phyloP scores from a whole-genome alignment of 2,797 vertebrate species.

The Valencia hispanica region DNA sequence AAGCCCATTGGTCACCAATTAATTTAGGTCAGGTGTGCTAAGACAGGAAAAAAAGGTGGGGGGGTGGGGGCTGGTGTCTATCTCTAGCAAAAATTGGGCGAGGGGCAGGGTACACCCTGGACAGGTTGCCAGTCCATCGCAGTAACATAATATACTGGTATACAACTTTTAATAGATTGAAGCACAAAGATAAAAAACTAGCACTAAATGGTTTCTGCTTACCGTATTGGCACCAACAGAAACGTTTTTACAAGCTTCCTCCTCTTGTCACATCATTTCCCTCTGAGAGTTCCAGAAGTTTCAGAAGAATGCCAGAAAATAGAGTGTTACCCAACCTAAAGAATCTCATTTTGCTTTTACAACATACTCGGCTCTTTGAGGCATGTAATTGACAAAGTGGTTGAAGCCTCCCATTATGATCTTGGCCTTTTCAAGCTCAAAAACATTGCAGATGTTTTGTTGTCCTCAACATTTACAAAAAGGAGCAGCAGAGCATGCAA shows the following conservation, averaged over 20 bases:
- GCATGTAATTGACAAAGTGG: slow-evolving; percentile 44
- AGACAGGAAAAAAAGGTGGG: too few relatives aligned
- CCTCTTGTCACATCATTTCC: slow-evolving; percentile 4
- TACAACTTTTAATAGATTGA: neutral
- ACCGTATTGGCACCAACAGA: slow-evolving; percentile 14
- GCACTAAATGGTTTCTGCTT: slow-evolving; percentile 16
- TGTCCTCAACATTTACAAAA: slow-evolving; percentile 14
- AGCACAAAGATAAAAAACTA: neutral
- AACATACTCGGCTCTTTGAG: slow-evolving; percentile 26
- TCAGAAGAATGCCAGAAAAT: neutral
- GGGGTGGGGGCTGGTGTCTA: too few relatives aligned
- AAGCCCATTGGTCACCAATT: too few relatives aligned
- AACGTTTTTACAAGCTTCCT: slow-evolving; percentile 7
- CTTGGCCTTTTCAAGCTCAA: slow-evolving; percentile 17
- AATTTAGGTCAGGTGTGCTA: too few relatives aligned
- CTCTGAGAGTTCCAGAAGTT: neutral
- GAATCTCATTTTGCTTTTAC: slow-evolving; percentile 37
- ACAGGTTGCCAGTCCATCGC: too few relatives aligned
- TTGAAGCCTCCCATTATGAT: slow-evolving; percentile 24
- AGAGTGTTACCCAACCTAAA: slow-evolving; percentile 23
- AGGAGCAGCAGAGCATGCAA: slow-evolving; percentile 22
- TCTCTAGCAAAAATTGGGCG: too few relatives aligned
- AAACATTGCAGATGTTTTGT: slow-evolving; percentile 19
- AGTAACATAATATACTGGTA: too few relatives aligned
- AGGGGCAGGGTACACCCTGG: too few relatives aligned